Evolutionary conservation across 2,888 invertebrate species (phyloP).

Genomic region (Octonoba sinensis): DNA sequence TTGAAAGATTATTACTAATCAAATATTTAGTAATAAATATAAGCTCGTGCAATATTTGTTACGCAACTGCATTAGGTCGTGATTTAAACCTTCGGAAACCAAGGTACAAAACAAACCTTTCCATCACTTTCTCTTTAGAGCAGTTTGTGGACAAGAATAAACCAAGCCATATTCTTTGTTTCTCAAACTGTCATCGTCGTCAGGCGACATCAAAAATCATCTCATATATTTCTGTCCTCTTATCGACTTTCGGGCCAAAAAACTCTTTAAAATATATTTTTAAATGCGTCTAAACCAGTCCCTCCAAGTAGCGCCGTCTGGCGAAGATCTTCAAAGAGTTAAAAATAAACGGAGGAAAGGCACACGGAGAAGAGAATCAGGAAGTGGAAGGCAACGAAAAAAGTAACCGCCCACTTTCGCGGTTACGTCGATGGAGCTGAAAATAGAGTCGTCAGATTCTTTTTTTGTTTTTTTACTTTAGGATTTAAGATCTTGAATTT

Average conservation of each 20-base stretch:
- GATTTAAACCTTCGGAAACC: too few relatives aligned
- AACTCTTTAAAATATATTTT: slow-evolving; percentile 50
- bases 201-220: slow-evolving; percentile 26
- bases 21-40: too few relatives aligned
- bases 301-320: slow-evolving; percentile 36
- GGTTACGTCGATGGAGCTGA: slow-evolving; percentile 11
- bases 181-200: slow-evolving; percentile 33
- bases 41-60: too few relatives aligned
- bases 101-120: too few relatives aligned
- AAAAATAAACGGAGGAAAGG: slow-evolving; percentile 49
- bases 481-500: slow-evolving; percentile 34
- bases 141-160: too few relatives aligned
- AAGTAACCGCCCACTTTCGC: slow-evolving; percentile 55
- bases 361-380: slow-evolving; percentile 14
- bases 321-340: slow-evolving; percentile 50
- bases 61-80: too few relatives aligned
- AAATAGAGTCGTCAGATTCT: slow-evolving; percentile 21
- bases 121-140: too few relatives aligned
- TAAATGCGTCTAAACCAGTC: slow-evolving; percentile 38
- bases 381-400: slow-evolving; percentile 34
- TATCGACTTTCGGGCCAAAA: slow-evolving; percentile 49
- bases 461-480: slow-evolving; percentile 3
- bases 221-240: slow-evolving; percentile 53
- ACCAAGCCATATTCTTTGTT: not conserved
- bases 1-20: too few relatives aligned